These are phyloP conservation scores for Osmerus eperlanus DNA, from an alignment of 2,113 vertebrate genomes.

Conservation along the genomic window DNA sequence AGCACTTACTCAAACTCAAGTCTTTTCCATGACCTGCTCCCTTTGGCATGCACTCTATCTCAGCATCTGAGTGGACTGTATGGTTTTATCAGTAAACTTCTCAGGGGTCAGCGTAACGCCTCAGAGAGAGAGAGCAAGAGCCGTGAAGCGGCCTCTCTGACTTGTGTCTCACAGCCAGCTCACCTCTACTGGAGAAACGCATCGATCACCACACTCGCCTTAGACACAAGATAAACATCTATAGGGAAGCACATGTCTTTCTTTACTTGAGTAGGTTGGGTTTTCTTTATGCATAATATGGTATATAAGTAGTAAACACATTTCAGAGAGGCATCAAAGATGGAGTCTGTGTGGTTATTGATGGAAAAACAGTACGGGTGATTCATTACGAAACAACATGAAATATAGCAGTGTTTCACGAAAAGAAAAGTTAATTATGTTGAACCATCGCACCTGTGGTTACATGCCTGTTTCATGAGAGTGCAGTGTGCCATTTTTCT, in stretches of 20 bases:
- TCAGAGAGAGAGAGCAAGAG: constrained; percentile 49
- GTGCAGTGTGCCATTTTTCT: constrained; percentile 39
- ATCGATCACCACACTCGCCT: neutral
- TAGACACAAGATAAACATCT: no score
- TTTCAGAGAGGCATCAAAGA: no score
- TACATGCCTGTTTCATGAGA: neutral
- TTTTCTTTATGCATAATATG: no score
- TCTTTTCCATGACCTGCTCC: constrained; percentile 74
- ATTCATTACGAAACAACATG: no score
- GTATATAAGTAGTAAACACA: no score
- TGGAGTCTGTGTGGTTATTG: no score
- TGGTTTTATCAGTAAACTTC: constrained; percentile 65
- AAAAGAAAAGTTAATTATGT: neutral
- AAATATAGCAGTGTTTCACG: neutral
- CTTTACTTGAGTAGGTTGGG: no score
- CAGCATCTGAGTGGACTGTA: constrained; percentile 60
- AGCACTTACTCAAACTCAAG: constrained; percentile 66
- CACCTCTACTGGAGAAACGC: constrained; percentile 38
- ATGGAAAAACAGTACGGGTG: no score
- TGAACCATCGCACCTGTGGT: neutral
- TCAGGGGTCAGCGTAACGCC: constrained; percentile 66
- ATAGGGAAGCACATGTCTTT: no score
- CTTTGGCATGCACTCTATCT: constrained; percentile 74
- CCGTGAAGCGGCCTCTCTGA: constrained; percentile 42
- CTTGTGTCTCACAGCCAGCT: constrained; percentile 35